These are phyloP conservation scores for Dendropsophus ebraccatus DNA, from an alignment of 2,113 vertebrate genomes.

Conservation along the genomic window DNA sequence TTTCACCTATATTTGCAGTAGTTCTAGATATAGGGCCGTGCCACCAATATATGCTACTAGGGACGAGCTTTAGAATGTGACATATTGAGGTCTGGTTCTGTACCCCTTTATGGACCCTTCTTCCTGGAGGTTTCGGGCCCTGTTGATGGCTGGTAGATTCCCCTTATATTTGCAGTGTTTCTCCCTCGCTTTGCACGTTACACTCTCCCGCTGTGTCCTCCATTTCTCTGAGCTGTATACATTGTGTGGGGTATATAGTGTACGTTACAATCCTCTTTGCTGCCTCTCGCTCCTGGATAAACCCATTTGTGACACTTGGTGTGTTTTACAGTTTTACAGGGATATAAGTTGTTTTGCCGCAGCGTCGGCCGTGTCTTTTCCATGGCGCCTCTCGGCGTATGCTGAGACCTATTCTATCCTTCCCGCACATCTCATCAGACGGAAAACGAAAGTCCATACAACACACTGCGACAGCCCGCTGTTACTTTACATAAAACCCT, in stretches of 20 bases:
- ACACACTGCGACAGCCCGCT: neutral
- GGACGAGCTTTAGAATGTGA: too few species aligned
- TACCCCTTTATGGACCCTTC: too few species aligned
- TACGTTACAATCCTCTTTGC: neutral
- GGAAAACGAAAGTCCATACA: neutral
- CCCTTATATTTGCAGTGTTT: too few species aligned
- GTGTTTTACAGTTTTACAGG: neutral
- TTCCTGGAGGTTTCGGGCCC: too few species aligned
- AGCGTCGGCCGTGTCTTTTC: neutral
- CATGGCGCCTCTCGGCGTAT: neutral
- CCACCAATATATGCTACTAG: too few species aligned
- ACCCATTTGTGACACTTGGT: neutral
- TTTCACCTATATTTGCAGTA: too few species aligned
- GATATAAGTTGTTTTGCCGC: neutral
- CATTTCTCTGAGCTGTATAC: neutral
- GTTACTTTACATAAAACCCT: constrained; percentile 28
- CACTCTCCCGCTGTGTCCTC: neutral
- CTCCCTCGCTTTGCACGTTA: too few species aligned
- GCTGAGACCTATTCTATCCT: neutral
- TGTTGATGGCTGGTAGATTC: too few species aligned
- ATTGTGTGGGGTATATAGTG: neutral
- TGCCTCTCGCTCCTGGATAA: neutral
- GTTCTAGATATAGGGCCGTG: too few species aligned
- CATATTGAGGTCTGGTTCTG: too few species aligned
- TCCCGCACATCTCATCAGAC: constrained; percentile 7